A percentile compares a stretch with the other conserved stretches of the same genome.
Conservation (phyloP, 1,140 invertebrate genomes). For the Cydia splendana region DNA sequence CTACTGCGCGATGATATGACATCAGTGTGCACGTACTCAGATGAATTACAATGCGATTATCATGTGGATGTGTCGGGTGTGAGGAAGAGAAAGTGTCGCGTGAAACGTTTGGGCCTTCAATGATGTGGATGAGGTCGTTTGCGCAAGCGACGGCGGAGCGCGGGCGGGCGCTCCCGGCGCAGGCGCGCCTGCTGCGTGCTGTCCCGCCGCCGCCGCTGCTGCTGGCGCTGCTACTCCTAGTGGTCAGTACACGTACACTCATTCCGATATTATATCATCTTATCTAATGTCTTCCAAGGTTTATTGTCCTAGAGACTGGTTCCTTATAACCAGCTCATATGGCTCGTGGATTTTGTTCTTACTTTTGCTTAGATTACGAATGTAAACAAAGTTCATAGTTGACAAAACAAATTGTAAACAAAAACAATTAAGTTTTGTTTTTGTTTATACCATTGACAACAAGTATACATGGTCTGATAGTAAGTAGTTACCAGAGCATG, state of each 20-base stretch:
- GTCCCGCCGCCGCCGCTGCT: slow-evolving; percentile 44
- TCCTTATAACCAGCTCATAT: too few species aligned
- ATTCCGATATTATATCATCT: neutral
- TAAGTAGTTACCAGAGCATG: too few species aligned
- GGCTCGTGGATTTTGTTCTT: too few species aligned
- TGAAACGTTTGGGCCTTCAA: slow-evolving; percentile 75
- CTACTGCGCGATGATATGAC: slow-evolving; percentile 52
- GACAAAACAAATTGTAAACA: neutral
- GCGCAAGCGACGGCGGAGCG: slow-evolving; percentile 65
- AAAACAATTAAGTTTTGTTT: neutral
- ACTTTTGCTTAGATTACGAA: too few species aligned
- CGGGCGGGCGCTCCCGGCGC: slow-evolving; percentile 47
- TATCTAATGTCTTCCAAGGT: neutral
- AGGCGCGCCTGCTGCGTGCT: slow-evolving; percentile 49
- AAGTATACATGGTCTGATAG: too few species aligned
- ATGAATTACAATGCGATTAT: slow-evolving; percentile 52
- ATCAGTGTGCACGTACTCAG: slow-evolving; percentile 32
- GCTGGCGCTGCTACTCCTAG: slow-evolving; percentile 38
- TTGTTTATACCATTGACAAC: too few species aligned
- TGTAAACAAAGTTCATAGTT: neutral
- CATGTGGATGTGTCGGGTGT: slow-evolving; percentile 45
- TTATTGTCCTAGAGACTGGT: neutral
- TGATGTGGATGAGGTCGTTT: slow-evolving; percentile 78
- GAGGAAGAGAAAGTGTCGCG: slow-evolving; percentile 76
- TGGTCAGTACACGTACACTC: neutral